Conservation (phyloP, 1,140 invertebrate genomes). For the Armadillidium nasatum region DNA sequence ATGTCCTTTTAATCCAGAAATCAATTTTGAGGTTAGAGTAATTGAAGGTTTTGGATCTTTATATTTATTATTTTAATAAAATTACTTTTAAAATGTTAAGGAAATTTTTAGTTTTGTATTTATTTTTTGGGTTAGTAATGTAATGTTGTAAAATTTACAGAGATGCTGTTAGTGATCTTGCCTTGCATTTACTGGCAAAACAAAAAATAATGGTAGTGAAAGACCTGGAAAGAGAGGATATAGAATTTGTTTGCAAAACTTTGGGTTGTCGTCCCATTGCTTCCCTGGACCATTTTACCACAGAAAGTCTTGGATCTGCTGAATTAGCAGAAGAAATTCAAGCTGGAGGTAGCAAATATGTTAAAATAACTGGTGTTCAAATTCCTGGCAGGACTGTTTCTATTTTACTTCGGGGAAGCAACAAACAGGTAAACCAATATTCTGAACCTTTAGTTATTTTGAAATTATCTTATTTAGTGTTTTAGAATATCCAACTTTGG, state of each 20-base stretch:
- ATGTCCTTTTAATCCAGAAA: conserved; percentile 96
- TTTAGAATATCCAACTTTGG: too few relatives aligned
- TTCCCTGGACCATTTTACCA: conserved; percentile 39
- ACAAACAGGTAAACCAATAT: conserved; percentile 71
- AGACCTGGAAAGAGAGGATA: conserved; percentile 95
- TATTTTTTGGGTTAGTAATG: not conserved
- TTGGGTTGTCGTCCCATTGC: conserved; percentile 57
- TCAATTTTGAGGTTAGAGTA: conserved; percentile 78
- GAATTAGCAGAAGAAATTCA: conserved; percentile 92
- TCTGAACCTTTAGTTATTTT: too few relatives aligned
- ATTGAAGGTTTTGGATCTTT: conserved; percentile 9
- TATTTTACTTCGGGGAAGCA: conserved; percentile 91
- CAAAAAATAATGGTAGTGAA: conserved; percentile 99
- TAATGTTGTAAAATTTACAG: conserved; percentile 48
- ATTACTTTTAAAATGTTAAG: too few relatives aligned
- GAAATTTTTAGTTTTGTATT: not conserved
- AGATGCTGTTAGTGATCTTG: conserved; percentile 94
- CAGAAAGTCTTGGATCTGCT: conserved; percentile 85
- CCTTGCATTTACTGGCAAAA: conserved; percentile 85
- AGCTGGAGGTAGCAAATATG: conserved; percentile 83
- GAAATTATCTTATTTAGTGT: too few relatives aligned
- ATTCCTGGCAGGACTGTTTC: conserved; percentile 87
- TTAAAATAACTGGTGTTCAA: conserved; percentile 82
- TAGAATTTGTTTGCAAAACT: conserved; percentile 90
- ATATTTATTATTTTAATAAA: conserved; percentile 12